Percentiles rank a stretch among this genome's conserved stretches.
phyloP scores from a whole-genome alignment of 2,888 invertebrate species.

The Oegoconia quadripuncta region DNA sequence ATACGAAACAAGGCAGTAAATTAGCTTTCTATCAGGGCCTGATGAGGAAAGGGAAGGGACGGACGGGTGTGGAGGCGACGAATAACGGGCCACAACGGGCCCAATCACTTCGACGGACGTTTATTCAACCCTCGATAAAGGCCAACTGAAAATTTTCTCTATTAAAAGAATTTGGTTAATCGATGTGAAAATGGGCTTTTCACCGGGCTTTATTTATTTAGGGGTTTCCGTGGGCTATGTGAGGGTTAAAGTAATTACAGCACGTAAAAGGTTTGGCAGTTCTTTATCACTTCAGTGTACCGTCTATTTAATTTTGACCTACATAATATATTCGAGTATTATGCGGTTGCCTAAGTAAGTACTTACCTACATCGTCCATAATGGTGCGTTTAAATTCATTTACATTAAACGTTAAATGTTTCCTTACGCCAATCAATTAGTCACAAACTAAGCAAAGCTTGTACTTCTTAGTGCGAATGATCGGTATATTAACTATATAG shows the following conservation, averaged over 20 bases:
- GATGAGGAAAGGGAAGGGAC: conserved; percentile 19
- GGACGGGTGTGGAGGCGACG: conserved; percentile 4
- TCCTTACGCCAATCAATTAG: no score
- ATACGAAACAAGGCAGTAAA: conserved; percentile 37
- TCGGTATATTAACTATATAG: no score
- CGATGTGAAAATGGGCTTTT: conserved; percentile 1
- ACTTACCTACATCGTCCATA: no score
- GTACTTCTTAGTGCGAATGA: no score
- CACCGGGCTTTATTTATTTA: neutral
- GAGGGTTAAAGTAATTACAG: neutral
- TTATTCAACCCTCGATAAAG: conserved; percentile 4
- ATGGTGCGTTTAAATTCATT: no score
- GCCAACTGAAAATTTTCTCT: neutral
- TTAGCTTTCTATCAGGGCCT: conserved; percentile 34
- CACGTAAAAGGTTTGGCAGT: neutral
- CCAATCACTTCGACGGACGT: conserved; percentile 5
- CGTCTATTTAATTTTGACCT: no score
- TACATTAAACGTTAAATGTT: no score
- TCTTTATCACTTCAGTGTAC: no score
- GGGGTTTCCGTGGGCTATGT: neutral
- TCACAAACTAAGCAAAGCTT: no score
- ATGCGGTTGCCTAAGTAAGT: no score
- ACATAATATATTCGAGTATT: no score
- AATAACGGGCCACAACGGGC: no score
- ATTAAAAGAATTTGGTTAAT: neutral